Base-by-base conservation (phyloP, 1,140 invertebrate species). In the Drosophila santomea region DNA sequence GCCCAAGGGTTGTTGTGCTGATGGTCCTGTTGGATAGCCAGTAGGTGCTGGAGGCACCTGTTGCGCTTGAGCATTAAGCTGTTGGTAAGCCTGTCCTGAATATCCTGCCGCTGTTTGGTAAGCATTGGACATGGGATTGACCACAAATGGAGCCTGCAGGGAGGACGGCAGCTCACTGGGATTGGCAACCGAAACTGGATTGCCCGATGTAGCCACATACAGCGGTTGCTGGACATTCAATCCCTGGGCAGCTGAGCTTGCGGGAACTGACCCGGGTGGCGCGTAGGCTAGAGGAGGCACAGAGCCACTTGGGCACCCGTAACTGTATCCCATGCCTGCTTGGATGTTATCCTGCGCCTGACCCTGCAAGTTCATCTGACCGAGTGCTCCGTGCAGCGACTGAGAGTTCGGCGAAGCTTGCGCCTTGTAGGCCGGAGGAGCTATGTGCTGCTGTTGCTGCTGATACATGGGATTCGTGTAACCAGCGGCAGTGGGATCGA, bases 391-490 rank as follows among this genome's bases (percentile, higher is more conserved):
- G 28, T 85, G 83, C 3, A 90, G 47, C 1, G 75, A 74, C 23
- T 92, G 91, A 2, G 91, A 92, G 12, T 91, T 92, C 11, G 91
- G 91, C 23, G 91, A 92, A 0, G 91, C 76, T 20, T 91, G 91
- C 2, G 85, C 78, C 58, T 91, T 91, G 51, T 92, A 92, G 15
- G 91, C 91, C 3, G 90, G 91, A 4, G 91, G 91, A 20, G 84
- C 91, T 4, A 91, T 74, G 38, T 91, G 66, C 55, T 91, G 88
- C 45, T 91, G 91, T 25, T 91, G 85, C 38, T 86, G 91, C 28
- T 91, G 88, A 32, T 91, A 92, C 71, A 92, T 91, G 14, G 91
- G 91, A 78, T 92, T 92, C 6, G 85, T 90, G 39, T 91, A 92
- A 39, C 91, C 91, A 0, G 88, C 82, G 4, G 84, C 90, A 36